phyloP scores from a whole-genome alignment of 2,113 vertebrate species.

The Spheniscus mendiculus region DNA sequence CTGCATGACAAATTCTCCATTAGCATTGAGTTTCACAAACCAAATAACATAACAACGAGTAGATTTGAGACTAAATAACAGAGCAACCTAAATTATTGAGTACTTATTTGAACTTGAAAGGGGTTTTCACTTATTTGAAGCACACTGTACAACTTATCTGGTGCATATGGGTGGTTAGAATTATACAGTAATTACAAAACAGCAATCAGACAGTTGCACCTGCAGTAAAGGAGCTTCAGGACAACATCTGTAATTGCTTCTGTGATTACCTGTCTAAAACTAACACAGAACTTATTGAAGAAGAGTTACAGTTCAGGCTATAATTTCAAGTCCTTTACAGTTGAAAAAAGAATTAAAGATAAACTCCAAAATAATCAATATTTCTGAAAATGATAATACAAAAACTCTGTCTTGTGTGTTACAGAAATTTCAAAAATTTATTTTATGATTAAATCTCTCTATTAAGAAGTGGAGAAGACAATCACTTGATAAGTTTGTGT shows the following conservation, averaged over 20 bases:
- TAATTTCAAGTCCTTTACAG: slow-evolving; percentile 13
- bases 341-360: not conserved
- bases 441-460: fast-evolving
- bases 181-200: slow-evolving; percentile 65
- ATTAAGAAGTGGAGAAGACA: not conserved
- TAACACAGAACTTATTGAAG: slow-evolving; percentile 44
- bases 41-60: not conserved
- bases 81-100: slow-evolving; percentile 35
- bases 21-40: not conserved
- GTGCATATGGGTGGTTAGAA: slow-evolving; percentile 44
- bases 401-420: not conserved
- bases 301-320: slow-evolving; percentile 52
- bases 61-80: not conserved
- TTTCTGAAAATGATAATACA: not conserved
- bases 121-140: slow-evolving; percentile 67
- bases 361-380: not conserved
- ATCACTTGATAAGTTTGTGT: not conserved
- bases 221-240: slow-evolving; percentile 62
- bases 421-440: fast-evolving
- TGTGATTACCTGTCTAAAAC: slow-evolving; percentile 63
- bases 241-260: slow-evolving; percentile 75
- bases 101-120: slow-evolving; percentile 57
- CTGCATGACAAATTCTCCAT: not conserved
- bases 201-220: slow-evolving; percentile 74
- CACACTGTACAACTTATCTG: slow-evolving; percentile 32